Evolutionary conservation across 2,797 vertebrate genomes (phyloP), one percentile per base, ranked within the genome.

Genomic region (Dryobates pubescens): DNA sequence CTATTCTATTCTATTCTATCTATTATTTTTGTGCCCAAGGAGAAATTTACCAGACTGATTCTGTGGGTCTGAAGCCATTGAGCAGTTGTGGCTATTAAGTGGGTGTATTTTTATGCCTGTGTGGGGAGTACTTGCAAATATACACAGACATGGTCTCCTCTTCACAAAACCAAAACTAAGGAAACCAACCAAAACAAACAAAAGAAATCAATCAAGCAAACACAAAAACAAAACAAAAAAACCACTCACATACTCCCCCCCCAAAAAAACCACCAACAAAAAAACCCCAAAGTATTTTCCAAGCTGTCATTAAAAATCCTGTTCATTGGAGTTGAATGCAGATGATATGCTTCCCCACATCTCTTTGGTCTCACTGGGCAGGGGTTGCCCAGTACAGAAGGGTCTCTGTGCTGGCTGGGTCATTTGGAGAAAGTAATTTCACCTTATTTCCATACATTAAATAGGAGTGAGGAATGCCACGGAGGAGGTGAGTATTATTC

Each of bases 331-430:
- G 45, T 4, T 87, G 63, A 79, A n/a, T 20, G 15, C 22, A 71
- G 43, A 30, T 1, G 3, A 16, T 13, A 13, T n/a, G 70, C 30
- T 51, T 79, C 47, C 43, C 30, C 29, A 38, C 32, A 23, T 6
- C 14, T 53, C 29, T 62, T 26, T 18, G n/a, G 20, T 43, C 30
- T 65, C 14, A 13, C 9, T 5, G n/a, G 27, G n/a, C 43, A 53
- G 32, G 6, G 20, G 23, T 9, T 67, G 36, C 51, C 15, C 32
- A 34, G 34, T 23, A 56, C 26, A 0, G 0, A 72, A 23, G 18
- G 6, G 9, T 1, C 23, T 57, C n/a, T 53, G 7, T 3, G 3
- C 51, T 41, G 43, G 17, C 36, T 76, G 32, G 16, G 8, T 34
- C 27, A 57, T 54, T 47, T 34, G 49, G 24, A 76, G 56, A 47